These are phyloP conservation scores for Morinoia aosen DNA, from an alignment of 2,888 invertebrate species.

Conservation along the genomic window DNA sequence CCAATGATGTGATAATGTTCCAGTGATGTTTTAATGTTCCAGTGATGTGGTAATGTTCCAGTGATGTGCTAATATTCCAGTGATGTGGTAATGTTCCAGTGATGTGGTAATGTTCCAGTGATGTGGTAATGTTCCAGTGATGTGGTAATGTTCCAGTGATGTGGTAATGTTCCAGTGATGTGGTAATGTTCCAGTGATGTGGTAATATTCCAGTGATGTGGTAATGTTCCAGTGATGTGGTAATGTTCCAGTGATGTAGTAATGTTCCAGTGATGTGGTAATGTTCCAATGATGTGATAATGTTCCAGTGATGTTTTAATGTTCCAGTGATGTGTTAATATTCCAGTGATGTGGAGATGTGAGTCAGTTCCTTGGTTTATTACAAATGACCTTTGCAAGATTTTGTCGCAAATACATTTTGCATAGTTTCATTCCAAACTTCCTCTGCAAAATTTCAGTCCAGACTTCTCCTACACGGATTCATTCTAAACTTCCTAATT, in stretches of 20 bases:
- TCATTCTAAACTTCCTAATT: neutral
- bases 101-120: neutral
- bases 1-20: neutral
- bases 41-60: neutral
- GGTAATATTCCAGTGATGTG: neutral
- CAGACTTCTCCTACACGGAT: neutral
- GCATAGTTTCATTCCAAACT: neutral
- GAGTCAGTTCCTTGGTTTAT: neutral
- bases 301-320: no score
- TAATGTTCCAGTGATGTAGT: no score
- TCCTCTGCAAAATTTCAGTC: neutral
- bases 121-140: neutral
- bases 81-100: neutral
- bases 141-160: neutral
- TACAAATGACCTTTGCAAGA: neutral
- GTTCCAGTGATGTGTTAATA: neutral
- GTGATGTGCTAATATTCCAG: neutral
- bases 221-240: neutral
- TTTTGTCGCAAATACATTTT: no score
- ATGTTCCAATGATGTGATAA: no score
- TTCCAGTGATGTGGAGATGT: neutral
- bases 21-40: neutral
- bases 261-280: no score
- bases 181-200: neutral
- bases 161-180: neutral